Percentiles rank a stretch among this genome's conserved stretches.
Evolutionary conservation across 2,888 invertebrate genomes (phyloP).

Genomic region (Tubulanus polymorphus): DNA sequence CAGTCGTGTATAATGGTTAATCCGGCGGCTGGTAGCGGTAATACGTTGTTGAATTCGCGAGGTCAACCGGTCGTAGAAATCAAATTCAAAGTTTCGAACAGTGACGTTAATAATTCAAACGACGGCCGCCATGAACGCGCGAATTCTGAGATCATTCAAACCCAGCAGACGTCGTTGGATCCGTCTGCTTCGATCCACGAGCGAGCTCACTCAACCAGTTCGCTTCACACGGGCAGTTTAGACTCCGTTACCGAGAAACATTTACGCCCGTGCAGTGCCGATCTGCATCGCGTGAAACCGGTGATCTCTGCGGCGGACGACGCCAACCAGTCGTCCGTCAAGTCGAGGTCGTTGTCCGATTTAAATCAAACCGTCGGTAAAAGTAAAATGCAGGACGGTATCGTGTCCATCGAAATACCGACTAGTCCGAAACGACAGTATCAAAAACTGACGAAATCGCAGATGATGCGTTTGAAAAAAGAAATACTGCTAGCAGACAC

Average conservation of each 20-base stretch:
- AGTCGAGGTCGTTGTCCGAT: background rate
- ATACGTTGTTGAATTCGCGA: too few relatives aligned
- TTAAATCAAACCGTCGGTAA: too few relatives aligned
- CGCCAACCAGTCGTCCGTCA: background rate
- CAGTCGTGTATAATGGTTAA: too few relatives aligned
- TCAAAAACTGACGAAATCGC: conserved; percentile 29
- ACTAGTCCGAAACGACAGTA: conserved; percentile 19
- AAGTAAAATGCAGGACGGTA: conserved; percentile 38
- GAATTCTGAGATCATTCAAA: background rate
- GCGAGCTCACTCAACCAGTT: background rate
- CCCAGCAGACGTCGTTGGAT: background rate
- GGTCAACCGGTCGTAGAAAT: too few relatives aligned
- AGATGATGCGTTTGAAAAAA: conserved; percentile 48
- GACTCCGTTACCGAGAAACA: too few relatives aligned
- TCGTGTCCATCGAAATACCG: conserved; percentile 38
- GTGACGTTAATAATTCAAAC: background rate
- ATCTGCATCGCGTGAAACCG: too few relatives aligned
- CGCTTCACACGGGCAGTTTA: background rate
- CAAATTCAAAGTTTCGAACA: too few relatives aligned
- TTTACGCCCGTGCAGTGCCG: too few relatives aligned
- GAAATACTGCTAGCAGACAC: conserved; percentile 46
- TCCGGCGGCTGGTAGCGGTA: too few relatives aligned
- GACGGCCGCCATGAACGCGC: too few relatives aligned
- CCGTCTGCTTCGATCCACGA: too few relatives aligned
- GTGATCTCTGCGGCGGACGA: background rate